A percentile compares a stretch with the other conserved stretches of the same genome.
Evolutionary conservation across 1,140 invertebrate species (phyloP).

Genomic region (Drosophila pallidifrons): DNA sequence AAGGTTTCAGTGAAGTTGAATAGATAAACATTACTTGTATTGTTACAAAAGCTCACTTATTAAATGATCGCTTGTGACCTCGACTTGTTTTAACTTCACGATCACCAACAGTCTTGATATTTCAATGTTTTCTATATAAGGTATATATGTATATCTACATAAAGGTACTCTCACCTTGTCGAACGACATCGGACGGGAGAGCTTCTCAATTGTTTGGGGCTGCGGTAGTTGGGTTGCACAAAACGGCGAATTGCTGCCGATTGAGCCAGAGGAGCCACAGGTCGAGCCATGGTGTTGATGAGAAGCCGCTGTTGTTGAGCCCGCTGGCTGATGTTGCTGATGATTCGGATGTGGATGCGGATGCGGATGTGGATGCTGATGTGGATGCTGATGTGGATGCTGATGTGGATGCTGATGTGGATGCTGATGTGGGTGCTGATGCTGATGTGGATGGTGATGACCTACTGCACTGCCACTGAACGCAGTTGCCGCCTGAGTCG

Average conservation of each 20-base stretch:
- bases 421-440: neutral
- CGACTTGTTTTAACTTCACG: too few species aligned
- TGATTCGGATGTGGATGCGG: neutral
- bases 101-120: too few species aligned
- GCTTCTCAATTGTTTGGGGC: conserved; percentile 4
- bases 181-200: conserved; percentile 3
- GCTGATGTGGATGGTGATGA: conserved; percentile 1
- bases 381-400: neutral
- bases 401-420: neutral
- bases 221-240: neutral
- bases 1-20: too few species aligned
- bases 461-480: conserved; percentile 64
- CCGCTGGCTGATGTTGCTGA: neutral
- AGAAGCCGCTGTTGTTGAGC: neutral
- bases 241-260: neutral
- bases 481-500: conserved; percentile 74
- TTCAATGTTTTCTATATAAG: too few species aligned
- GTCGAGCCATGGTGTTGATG: neutral
- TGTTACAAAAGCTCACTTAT: too few species aligned
- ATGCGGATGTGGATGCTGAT: neutral
- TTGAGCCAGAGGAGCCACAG: neutral
- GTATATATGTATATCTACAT: too few species aligned
- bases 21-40: too few species aligned
- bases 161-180: neutral
- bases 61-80: too few species aligned